These are phyloP conservation scores for Urocynchramus pylzowi DNA, from an alignment of 2,113 vertebrate genomes.

Conservation along the genomic window DNA sequence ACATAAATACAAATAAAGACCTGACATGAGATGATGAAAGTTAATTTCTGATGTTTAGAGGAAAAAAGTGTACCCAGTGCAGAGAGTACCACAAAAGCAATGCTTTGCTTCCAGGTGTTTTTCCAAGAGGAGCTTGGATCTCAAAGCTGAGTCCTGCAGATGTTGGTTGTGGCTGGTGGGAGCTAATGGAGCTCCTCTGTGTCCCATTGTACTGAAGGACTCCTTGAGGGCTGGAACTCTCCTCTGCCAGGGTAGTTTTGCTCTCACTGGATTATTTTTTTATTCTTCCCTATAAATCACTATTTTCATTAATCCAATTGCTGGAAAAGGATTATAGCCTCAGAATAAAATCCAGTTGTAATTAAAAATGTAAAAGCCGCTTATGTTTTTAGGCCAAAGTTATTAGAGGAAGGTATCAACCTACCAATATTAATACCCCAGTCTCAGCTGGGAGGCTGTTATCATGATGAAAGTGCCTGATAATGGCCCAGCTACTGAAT, in stretches of 20 bases:
- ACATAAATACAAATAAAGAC: neutral
- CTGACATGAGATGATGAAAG: neutral
- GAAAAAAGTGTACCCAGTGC: neutral
- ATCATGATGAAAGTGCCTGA: neutral
- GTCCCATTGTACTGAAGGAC: neutral
- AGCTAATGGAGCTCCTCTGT: neutral
- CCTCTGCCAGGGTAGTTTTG: neutral
- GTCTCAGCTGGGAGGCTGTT: neutral
- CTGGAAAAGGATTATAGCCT: slow-evolving; percentile 25
- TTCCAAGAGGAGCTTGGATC: neutral
- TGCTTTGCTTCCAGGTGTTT: neutral
- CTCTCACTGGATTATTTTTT: neutral
- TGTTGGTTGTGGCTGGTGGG: neutral
- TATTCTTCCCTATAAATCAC: neutral
- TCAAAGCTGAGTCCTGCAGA: neutral
- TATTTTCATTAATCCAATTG: slow-evolving; percentile 54
- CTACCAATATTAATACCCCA: neutral
- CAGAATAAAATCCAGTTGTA: neutral
- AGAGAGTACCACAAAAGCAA: neutral
- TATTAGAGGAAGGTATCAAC: slow-evolving; percentile 15
- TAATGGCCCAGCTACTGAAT: neutral
- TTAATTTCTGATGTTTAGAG: neutral
- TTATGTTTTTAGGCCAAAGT: slow-evolving; percentile 59
- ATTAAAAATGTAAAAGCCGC: slow-evolving; percentile 49
- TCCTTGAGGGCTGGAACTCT: neutral